phyloP scores from a whole-genome alignment of 2,797 vertebrate genomes.

The Rhinatrema bivittatum region DNA sequence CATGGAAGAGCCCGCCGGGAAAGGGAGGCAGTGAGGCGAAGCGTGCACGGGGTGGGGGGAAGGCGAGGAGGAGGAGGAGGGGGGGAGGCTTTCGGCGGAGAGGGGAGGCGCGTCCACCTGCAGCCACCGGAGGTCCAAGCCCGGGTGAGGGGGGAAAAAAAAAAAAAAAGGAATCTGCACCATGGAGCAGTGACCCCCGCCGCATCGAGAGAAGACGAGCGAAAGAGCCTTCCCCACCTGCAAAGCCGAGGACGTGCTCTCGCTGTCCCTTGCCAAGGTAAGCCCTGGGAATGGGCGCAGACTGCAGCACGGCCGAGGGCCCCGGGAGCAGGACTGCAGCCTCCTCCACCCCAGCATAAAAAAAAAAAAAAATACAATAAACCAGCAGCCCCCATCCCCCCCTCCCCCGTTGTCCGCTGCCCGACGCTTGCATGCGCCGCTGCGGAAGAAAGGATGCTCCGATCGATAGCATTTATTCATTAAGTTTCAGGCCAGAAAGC shows the following conservation, averaged over 20 bases:
- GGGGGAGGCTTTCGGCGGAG: slow-evolving; percentile 60
- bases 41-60: slow-evolving; percentile 26
- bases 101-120: slow-evolving; percentile 82
- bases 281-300: neutral
- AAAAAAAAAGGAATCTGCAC: too few species aligned
- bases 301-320: neutral
- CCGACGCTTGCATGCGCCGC: neutral
- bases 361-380: too few species aligned
- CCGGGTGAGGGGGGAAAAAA: too few species aligned
- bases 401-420: neutral
- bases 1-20: slow-evolving; percentile 20
- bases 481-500: too few species aligned
- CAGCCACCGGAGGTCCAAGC: slow-evolving; percentile 63
- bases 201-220: neutral
- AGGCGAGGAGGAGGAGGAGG: slow-evolving; percentile 27
- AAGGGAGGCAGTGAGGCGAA: slow-evolving; percentile 42
- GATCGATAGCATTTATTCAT: too few species aligned
- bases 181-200: slow-evolving; percentile 61
- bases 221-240: neutral
- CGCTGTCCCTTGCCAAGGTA: neutral
- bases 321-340: neutral
- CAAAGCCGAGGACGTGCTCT: neutral
- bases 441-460: neutral
- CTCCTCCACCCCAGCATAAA: slow-evolving; percentile 4
- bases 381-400: too few species aligned